phyloP scores from a whole-genome alignment of 2,888 invertebrate genomes.

The Xylota sylvarum region DNA sequence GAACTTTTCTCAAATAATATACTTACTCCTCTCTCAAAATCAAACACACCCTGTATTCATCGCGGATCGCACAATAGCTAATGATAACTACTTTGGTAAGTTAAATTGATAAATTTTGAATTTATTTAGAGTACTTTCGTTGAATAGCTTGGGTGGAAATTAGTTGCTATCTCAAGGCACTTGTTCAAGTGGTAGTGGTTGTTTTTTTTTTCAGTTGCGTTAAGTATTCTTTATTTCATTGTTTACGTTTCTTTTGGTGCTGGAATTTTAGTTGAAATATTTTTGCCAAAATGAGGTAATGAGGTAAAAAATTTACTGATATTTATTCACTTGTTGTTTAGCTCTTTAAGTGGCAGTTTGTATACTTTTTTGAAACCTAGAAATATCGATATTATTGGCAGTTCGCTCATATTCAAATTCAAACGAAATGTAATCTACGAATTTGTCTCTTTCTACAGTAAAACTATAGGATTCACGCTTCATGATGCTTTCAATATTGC shows the following conservation, averaged over 20 bases:
- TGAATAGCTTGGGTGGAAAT: background rate
- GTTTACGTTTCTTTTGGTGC: slow-evolving; percentile 55
- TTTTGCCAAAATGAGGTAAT: too few relatives aligned
- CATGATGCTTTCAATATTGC: too few relatives aligned
- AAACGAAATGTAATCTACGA: too few relatives aligned
- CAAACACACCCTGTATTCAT: slow-evolving; percentile 67
- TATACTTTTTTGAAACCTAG: too few relatives aligned
- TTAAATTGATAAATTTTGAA: slow-evolving; percentile 79
- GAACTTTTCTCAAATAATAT: slow-evolving; percentile 76
- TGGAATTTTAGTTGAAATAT: slow-evolving; percentile 61
- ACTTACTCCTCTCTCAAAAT: slow-evolving; percentile 78
- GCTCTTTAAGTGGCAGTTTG: too few relatives aligned
- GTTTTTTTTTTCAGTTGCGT: slow-evolving; percentile 37
- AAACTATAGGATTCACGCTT: too few relatives aligned
- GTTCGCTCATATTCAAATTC: too few relatives aligned
- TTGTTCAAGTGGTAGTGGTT: slow-evolving; percentile 25
- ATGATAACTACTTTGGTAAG: slow-evolving; percentile 99
- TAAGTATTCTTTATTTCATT: background rate
- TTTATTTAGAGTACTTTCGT: background rate
- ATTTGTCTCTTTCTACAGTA: too few relatives aligned
- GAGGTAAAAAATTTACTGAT: too few relatives aligned
- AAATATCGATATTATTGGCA: too few relatives aligned
- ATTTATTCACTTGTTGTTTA: too few relatives aligned
- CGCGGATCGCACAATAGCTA: slow-evolving; percentile 88
- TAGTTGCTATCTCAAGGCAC: background rate